These are phyloP conservation scores for Eupsilia transversa DNA, from an alignment of 2,888 invertebrate species.

Conservation along the genomic window DNA sequence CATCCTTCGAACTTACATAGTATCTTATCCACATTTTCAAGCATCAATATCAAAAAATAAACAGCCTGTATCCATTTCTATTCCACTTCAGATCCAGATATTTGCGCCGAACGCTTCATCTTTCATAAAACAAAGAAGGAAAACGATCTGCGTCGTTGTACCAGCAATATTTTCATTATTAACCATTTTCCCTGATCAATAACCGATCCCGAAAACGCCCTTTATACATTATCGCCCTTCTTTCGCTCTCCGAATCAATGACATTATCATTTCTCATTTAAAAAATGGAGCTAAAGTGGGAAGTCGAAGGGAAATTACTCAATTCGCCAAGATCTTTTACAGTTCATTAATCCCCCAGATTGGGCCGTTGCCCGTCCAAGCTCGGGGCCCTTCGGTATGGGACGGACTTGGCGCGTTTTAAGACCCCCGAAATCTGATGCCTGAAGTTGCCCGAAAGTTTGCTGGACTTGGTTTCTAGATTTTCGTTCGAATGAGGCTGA, in stretches of 20 bases:
- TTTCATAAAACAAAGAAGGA: constrained; percentile 42
- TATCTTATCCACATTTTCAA: neutral
- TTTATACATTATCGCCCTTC: constrained; percentile 63
- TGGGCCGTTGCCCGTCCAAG: constrained; percentile 80
- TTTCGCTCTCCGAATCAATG: constrained; percentile 70
- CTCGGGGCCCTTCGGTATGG: constrained; percentile 77
- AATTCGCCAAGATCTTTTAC: constrained; percentile 86
- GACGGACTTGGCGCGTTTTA: constrained; percentile 67
- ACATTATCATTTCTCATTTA: constrained; percentile 79
- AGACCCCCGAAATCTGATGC: constrained; percentile 24
- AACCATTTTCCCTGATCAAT: constrained; percentile 62
- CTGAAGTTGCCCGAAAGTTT: constrained; percentile 31
- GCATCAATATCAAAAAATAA: constrained; percentile 18
- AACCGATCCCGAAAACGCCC: constrained; percentile 51
- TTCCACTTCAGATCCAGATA: constrained; percentile 36
- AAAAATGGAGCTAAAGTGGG: constrained; percentile 75
- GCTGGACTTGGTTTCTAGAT: constrained; percentile 26
- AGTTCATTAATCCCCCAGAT: constrained; percentile 87
- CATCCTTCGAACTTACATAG: neutral
- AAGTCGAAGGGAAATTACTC: constrained; percentile 81
- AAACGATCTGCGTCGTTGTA: constrained; percentile 33
- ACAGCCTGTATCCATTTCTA: constrained; percentile 15
- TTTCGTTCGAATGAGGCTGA: constrained; percentile 25
- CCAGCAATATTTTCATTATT: constrained; percentile 61
- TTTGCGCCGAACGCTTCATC: constrained; percentile 35